phyloP scores from a whole-genome alignment of 2,797 vertebrate genomes.

The Aratinga solstitialis region DNA sequence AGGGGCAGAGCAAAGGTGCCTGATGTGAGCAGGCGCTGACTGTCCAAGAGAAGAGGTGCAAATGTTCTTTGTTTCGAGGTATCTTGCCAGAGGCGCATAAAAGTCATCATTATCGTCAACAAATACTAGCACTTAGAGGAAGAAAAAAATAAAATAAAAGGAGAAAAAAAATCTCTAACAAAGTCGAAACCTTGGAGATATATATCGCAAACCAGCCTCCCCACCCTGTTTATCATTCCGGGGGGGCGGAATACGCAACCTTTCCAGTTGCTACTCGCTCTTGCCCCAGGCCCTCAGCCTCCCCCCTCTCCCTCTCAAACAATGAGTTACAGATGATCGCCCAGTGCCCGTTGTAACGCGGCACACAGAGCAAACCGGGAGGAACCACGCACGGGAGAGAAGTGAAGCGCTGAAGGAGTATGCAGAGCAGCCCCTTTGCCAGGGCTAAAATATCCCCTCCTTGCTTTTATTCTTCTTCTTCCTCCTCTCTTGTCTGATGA shows the following conservation, averaged over 20 bases:
- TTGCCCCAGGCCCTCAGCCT: neutral
- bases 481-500: neutral
- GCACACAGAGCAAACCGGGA: neutral
- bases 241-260: neutral
- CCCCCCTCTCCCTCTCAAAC: neutral
- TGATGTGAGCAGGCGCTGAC: neutral
- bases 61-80: constrained; percentile 38
- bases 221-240: neutral
- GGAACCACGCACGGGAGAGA: neutral
- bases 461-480: neutral
- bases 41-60: neutral
- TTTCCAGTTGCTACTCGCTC: neutral
- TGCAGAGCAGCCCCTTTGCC: neutral
- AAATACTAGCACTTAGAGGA: neutral
- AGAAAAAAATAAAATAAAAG: neutral
- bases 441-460: neutral
- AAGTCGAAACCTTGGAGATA: neutral
- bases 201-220: neutral
- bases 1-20: neutral
- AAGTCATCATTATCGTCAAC: neutral
- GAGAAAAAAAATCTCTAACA: neutral
- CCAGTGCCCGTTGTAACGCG: neutral
- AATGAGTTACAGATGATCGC: neutral
- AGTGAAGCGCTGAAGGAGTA: neutral
- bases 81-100: neutral